Evolutionary conservation across 2,888 invertebrate genomes (phyloP).

Genomic region (Chymomyza amoena): DNA sequence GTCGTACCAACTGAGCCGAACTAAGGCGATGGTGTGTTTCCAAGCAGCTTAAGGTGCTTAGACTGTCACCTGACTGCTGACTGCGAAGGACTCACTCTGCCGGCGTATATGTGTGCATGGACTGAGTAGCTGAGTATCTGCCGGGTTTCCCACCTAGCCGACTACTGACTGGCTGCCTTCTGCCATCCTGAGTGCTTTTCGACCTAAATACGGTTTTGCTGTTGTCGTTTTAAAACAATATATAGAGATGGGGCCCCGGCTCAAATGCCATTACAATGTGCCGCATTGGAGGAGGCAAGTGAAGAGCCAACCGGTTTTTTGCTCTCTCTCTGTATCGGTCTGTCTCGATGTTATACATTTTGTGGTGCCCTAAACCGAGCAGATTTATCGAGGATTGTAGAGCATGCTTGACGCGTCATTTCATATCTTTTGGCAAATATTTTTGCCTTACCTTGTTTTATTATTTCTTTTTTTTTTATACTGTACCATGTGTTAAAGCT

Average conservation of each 20-base stretch:
- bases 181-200: slow-evolving; percentile 62
- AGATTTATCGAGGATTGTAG: slow-evolving; percentile 40
- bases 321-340: too few species aligned
- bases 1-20: not conserved
- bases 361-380: slow-evolving; percentile 14
- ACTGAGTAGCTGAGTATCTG: slow-evolving; percentile 10
- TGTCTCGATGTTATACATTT: not conserved
- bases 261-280: not conserved
- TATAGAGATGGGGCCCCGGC: slow-evolving; percentile 13
- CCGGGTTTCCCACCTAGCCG: not conserved
- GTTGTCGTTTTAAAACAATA: slow-evolving; percentile 48
- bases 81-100: slow-evolving; percentile 30
- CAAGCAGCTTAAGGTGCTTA: slow-evolving; percentile 66
- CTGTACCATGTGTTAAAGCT: not conserved
- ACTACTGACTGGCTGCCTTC: slow-evolving; percentile 14
- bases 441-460: not conserved
- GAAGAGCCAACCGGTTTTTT: too few species aligned
- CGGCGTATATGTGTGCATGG: slow-evolving; percentile 13
- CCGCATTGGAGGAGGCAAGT: not conserved
- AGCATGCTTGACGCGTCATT: slow-evolving; percentile 16
- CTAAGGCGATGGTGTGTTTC: slow-evolving; percentile 20
- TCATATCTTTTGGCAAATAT: not conserved
- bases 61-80: slow-evolving; percentile 66
- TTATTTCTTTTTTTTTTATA: slow-evolving; percentile 7
- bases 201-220: slow-evolving; percentile 55